Evolutionary conservation across 2,113 vertebrate genomes (phyloP), one percentile per base, ranked within the genome.

Genomic region (Eublepharis macularius): DNA sequence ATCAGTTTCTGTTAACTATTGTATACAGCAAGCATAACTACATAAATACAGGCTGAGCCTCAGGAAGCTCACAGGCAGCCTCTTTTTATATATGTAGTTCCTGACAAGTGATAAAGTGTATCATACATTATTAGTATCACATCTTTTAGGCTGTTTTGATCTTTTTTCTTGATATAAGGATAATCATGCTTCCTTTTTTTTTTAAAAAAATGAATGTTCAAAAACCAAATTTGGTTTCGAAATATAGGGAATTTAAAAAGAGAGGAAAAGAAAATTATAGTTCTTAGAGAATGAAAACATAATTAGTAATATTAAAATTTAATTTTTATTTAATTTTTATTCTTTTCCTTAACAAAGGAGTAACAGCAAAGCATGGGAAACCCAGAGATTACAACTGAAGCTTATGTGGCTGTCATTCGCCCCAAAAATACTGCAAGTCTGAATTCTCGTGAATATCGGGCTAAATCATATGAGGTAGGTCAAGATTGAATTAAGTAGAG

Each of bases 341-440:
- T 93, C 9, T 93, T 94, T 94, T 47, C 92, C 92, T 87, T 80
- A 86, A 83, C 86, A 87, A 88, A 83, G 60, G 72, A 17, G 66
- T 80, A 87, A 87, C 49, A 76, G 85, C 80, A 73, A 93, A 91
- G 93, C 10, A 99, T 99, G 99, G 99, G 98, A 90, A 98, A 98
- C 94, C 97, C 97, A 92, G 98, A 98, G 94, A 94, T 94, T 88
- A 89, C 96, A 39, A 98, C 98, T 94, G 98, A 99, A 88, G 97
- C 94, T 0, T 99, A 98, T 76, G 97, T 99, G 87, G 99, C 98
- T 86, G 98, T 99, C 90, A 98, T 99, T 92, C 98, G 99, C 91
- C 98, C 98, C 81, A 99, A 99, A 96, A 99, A 97, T 92, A 95
- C 97, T 85, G 97, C 98, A 94, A 99, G 98, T 93, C 97, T 99